Evolutionary conservation across 23 tunicate genomes (phyloP).

Genomic region (Aplidium turbinatum): DNA sequence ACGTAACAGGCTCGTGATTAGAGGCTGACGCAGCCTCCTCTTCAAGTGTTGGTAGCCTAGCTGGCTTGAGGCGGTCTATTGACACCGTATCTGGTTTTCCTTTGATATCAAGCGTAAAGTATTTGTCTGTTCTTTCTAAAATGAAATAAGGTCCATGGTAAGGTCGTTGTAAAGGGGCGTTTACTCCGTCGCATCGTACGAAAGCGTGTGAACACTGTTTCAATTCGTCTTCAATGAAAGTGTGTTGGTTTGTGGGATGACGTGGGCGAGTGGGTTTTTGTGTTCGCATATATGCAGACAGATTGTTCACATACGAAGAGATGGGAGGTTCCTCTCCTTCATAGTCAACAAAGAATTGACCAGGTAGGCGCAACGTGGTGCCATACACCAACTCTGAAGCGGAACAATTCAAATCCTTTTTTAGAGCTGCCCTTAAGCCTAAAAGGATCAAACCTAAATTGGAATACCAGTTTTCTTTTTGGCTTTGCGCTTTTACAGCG

Average conservation of each 20-base stretch:
- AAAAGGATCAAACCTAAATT: conserved; percentile 26
- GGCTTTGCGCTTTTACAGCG: conserved; percentile 24
- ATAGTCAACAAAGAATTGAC: conserved; percentile 18
- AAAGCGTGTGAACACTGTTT: conserved; percentile 15
- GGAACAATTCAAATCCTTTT: neutral
- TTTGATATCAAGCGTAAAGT: conserved; percentile 13
- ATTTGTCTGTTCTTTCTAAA: conserved; percentile 10
- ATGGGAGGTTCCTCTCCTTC: neutral
- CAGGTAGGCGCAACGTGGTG: conserved; percentile 22
- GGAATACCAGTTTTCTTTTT: conserved; percentile 19
- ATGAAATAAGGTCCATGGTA: conserved; percentile 35
- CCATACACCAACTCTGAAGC: conserved; percentile 36
- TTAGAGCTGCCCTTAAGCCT: conserved; percentile 12
- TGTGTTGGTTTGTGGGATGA: neutral
- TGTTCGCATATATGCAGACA: neutral
- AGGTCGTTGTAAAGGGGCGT: conserved; percentile 20
- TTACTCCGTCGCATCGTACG: conserved; percentile 22
- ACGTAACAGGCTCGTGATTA: no score
- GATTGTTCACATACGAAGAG: neutral
- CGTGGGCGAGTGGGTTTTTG: neutral
- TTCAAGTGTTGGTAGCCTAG: no score
- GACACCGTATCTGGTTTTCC: conserved; percentile 18
- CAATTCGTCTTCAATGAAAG: neutral
- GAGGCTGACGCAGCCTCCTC: no score
- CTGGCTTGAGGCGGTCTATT: conserved; percentile 39